A percentile compares a stretch with the other conserved stretches of the same genome.
phyloP scores from a whole-genome alignment of 1,140 invertebrate genomes.

The Macrosteles quadrilineatus region DNA sequence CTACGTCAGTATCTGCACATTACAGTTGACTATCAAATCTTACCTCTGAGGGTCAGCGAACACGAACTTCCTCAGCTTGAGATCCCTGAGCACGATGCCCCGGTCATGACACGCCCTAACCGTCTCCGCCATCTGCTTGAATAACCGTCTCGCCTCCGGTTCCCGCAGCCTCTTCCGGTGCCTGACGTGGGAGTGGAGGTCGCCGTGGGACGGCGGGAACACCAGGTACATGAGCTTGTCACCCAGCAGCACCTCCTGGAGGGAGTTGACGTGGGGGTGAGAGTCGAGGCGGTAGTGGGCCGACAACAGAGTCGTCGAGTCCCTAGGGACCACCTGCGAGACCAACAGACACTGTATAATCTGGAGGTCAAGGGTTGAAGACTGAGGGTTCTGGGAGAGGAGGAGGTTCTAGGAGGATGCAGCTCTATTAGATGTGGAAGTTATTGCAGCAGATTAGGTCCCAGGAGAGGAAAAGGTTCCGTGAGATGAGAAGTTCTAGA shows the following conservation, averaged over 20 bases:
- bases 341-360: too few species aligned
- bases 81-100: slow-evolving; percentile 91
- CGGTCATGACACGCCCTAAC: slow-evolving; percentile 89
- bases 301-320: slow-evolving; percentile 61
- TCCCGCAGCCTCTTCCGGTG: slow-evolving; percentile 80
- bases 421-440: too few species aligned
- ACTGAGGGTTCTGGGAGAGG: too few species aligned
- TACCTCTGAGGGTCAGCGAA: slow-evolving; percentile 92
- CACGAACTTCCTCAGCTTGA: slow-evolving; percentile 96
- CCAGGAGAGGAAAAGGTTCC: too few species aligned
- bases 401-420: too few species aligned
- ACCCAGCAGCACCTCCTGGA: slow-evolving; percentile 71
- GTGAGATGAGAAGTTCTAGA: too few species aligned
- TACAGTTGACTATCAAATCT: too few species aligned
- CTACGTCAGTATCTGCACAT: too few species aligned
- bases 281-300: slow-evolving; percentile 72
- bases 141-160: slow-evolving; percentile 79
- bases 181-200: slow-evolving; percentile 88
- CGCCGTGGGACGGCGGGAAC: slow-evolving; percentile 60
- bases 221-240: slow-evolving; percentile 71
- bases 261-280: slow-evolving; percentile 65
- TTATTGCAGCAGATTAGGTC: too few species aligned
- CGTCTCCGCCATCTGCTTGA: slow-evolving; percentile 87
- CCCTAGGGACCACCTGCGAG: slow-evolving; percentile 61
- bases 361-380: too few species aligned